Evolutionary conservation across 2,797 vertebrate species (phyloP).

Genomic region (Danio aesculapii): DNA sequence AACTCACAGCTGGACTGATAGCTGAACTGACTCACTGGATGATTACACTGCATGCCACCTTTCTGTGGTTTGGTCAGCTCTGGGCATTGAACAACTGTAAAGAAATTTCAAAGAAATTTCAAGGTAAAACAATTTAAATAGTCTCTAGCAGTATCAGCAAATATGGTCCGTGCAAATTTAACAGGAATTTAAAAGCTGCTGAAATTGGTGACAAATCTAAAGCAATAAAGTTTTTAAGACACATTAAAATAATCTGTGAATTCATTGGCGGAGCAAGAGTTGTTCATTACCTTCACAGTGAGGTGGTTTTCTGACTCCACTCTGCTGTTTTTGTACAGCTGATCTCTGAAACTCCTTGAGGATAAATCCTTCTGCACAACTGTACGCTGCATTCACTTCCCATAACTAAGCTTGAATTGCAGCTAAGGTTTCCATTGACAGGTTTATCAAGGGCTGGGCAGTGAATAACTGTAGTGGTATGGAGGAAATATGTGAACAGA

Average conservation of each 20-base stretch:
- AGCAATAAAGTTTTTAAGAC: too few species aligned
- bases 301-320: slow-evolving; percentile 76
- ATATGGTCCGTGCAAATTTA: background rate
- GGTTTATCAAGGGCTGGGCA: slow-evolving; percentile 64
- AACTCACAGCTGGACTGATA: slow-evolving; percentile 73
- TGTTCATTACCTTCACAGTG: slow-evolving; percentile 75
- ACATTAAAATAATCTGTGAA: too few species aligned
- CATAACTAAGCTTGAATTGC: slow-evolving; percentile 73
- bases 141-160: background rate
- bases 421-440: slow-evolving; percentile 65
- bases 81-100: slow-evolving; percentile 72
- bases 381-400: slow-evolving; percentile 77
- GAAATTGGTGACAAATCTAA: too few species aligned
- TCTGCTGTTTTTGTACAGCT: slow-evolving; percentile 75
- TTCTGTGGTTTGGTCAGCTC: slow-evolving; percentile 55
- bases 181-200: too few species aligned
- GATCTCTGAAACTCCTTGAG: slow-evolving; percentile 68
- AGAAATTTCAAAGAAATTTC: background rate
- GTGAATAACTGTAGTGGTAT: slow-evolving; percentile 67
- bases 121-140: background rate
- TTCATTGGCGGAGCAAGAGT: too few species aligned
- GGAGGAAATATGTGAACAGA: background rate
- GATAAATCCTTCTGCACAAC: slow-evolving; percentile 72
- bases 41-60: slow-evolving; percentile 62
- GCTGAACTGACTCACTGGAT: slow-evolving; percentile 67